phyloP scores from a whole-genome alignment of 2,797 vertebrate genomes.

The Crocodylus rhombifer region DNA sequence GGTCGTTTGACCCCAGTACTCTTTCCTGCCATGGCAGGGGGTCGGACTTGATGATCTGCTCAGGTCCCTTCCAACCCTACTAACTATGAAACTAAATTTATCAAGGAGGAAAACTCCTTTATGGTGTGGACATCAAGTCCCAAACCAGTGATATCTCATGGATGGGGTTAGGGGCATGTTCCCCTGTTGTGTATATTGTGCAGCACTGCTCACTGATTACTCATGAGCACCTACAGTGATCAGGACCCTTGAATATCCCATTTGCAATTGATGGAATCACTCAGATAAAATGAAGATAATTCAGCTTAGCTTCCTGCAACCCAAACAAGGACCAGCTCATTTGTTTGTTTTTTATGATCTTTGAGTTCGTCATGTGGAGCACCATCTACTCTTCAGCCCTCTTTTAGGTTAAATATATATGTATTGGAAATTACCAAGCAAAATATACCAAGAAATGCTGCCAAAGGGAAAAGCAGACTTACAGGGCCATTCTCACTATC shows the following conservation, averaged over 20 bases:
- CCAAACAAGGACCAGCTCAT: neutral
- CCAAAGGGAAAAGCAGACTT: conserved; percentile 23
- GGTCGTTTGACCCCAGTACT: too few relatives aligned
- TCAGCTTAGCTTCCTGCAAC: neutral
- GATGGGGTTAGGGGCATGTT: too few relatives aligned
- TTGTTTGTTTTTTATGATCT: neutral
- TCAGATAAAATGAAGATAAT: neutral
- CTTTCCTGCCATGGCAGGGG: too few relatives aligned
- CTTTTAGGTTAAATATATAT: conserved; percentile 7
- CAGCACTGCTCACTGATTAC: fast-evolving
- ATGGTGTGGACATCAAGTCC: too few relatives aligned
- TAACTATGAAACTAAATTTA: too few relatives aligned
- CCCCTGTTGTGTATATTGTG: too few relatives aligned
- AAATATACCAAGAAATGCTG: conserved; percentile 28
- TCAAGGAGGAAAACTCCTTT: too few relatives aligned
- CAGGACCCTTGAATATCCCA: neutral
- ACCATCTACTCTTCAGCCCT: neutral
- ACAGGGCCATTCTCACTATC: neutral
- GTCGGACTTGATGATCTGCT: too few relatives aligned
- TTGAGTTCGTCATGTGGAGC: neutral
- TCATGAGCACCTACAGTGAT: neutral
- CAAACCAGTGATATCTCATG: too few relatives aligned
- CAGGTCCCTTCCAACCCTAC: too few relatives aligned
- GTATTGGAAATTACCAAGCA: conserved; percentile 51
- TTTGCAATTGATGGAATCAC: neutral